Base-by-base conservation (phyloP, 2,888 invertebrate species). In the Ametastegia equiseti region DNA sequence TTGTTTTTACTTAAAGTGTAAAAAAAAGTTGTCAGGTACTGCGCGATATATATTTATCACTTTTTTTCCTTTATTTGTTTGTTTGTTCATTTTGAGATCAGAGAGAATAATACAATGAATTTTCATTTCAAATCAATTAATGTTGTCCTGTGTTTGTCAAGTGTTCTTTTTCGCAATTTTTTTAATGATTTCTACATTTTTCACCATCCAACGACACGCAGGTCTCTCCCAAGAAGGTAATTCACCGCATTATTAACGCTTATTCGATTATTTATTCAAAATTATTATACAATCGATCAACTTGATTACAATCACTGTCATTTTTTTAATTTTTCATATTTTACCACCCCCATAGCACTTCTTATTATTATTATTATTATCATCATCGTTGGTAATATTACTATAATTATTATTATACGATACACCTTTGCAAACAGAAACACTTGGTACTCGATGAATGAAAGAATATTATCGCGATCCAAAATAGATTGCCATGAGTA, bases 221-320 rank as follows among this genome's bases (percentile, higher is more conserved):
- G 90, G 82, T 90, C 86, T 86, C 88, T 82, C 84, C 85, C 79
- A 90, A 84, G 83, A 90, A 90, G 90, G 90, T 90, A 90, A 84
- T 85, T 86, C 84, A 85, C 45, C 15, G 13, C 78, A 57, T 78
- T 60, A 71, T 71, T 71, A 33, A 45, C 30, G 71, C 47, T 71
- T 42, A 30, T 45, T 47, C 19, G n/a, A n/a, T n/a, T 27, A 71
- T 27, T 45, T 5, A 15, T 45, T 47, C 15, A 23, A 71, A 71
- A 50, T n/a, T 65, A 45, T 63, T 80, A 63, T 47, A n/a, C 71
- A 33, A 30, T 47, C 15, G 36, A 23, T 39, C 33, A n/a, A 33
- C 7, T 0, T 19, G 11, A 19, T 19, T 13, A 23, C 7, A 9
- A 6, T 39, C 39, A n/a, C 39, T 23, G 36, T 65, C 23, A 19